Percentiles rank a stretch among this genome's conserved stretches.
Conservation (phyloP, 2,888 invertebrate species). For the Phalera bucephala region DNA sequence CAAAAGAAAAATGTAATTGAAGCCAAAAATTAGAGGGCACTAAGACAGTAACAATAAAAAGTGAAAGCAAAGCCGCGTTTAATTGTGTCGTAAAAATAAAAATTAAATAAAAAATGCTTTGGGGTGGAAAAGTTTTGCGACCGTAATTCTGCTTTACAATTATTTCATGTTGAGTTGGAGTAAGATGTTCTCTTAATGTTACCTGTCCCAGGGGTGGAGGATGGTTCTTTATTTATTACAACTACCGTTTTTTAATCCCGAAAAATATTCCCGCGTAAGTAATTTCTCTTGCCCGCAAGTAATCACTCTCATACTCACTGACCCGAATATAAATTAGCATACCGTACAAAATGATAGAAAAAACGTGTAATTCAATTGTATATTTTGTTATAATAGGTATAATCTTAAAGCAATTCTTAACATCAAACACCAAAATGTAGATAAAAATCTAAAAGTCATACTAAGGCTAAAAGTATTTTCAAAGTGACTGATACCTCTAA, state of each 20-base stretch:
- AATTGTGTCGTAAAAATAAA: slow-evolving; percentile 82
- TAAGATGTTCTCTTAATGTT: slow-evolving; percentile 57
- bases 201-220: slow-evolving; percentile 58
- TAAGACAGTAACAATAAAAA: slow-evolving; percentile 81
- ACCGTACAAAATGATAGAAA: too few relatives aligned
- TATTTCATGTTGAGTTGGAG: slow-evolving; percentile 62
- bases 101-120: slow-evolving; percentile 79
- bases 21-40: slow-evolving; percentile 80
- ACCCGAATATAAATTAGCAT: too few relatives aligned
- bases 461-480: too few relatives aligned
- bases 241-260: slow-evolving; percentile 10
- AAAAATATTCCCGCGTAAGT: background rate
- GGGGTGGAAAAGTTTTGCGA: slow-evolving; percentile 76
- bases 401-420: too few relatives aligned
- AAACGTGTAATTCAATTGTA: too few relatives aligned
- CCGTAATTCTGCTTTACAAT: slow-evolving; percentile 71
- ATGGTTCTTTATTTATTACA: slow-evolving; percentile 29
- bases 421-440: too few relatives aligned
- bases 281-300: background rate
- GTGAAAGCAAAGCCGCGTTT: slow-evolving; percentile 81
- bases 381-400: too few relatives aligned
- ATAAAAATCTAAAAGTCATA: too few relatives aligned
- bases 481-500: too few relatives aligned
- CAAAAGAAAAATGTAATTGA: slow-evolving; percentile 71
- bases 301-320: background rate